Evolutionary conservation across 2,113 vertebrate species (phyloP), one percentile per base, ranked within the genome.

Genomic region (Polypterus senegalus): DNA sequence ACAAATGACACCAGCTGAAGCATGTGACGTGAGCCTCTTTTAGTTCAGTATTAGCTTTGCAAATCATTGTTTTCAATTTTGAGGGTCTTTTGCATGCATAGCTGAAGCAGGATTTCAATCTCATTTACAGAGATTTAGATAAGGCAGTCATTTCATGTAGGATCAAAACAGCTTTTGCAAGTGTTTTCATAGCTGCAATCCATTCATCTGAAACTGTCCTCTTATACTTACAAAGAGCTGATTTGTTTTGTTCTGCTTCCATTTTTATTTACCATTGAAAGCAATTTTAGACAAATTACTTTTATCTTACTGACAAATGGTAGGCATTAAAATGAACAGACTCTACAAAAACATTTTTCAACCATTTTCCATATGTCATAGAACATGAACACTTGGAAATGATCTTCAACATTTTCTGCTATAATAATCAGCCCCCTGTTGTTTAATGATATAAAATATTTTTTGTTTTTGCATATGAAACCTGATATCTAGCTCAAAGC

Each of bases 41-140:
- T 56, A 56, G 11, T 11, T 56, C 9, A 56, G 10, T 11, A n/a
- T 27, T 44, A 7, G 43, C 27, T 58, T 58, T 58, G 3, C 43
- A 45, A 58, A 58, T 45, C 4, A 27, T 45, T 57, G 6, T 58
- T 58, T 58, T 58, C 56, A 58, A 58, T 58, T 58, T 57, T 57
- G 27, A 27, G 27, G 27, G 27, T 44, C 7, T 58, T 58, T 58
- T 58, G 5, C 43, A 58, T 58, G 56, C 56, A 43, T 46, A 58
- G 56, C 43, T 58, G 43, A 44, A 58, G 44, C 56, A 7, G 5
- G 7, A 43, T 58, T 4, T 44, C 3, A 7, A 7, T 58, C 56
- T 58, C 56, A 58, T 58, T 58, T 58, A 45, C 56, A 27, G 9
- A 3, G 27, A 7, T 45, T 44, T 57, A 57, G 11, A 45, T 27